These are phyloP conservation scores for Isichthys henryi DNA, from an alignment of 2,113 vertebrate species.

Conservation along the genomic window DNA sequence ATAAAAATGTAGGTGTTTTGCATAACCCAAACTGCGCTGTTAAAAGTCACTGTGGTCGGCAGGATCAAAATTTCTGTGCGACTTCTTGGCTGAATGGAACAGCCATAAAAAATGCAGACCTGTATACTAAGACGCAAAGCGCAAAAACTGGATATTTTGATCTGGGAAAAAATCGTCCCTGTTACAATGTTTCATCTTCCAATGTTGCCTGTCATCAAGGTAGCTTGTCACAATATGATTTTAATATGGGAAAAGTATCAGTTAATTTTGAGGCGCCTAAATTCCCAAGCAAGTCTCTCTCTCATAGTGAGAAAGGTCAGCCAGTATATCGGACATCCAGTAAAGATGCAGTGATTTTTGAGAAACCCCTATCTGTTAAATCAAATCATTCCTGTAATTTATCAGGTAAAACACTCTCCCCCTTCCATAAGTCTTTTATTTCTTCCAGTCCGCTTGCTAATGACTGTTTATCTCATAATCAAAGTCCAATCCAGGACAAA, in stretches of 20 bases:
- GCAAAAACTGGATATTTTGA: conserved; percentile 29
- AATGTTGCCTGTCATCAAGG: conserved; percentile 32
- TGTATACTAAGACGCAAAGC: conserved; percentile 26
- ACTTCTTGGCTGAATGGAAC: conserved; percentile 43
- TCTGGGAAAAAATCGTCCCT: conserved; percentile 36
- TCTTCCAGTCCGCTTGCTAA: conserved; percentile 43
- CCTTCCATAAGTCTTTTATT: conserved; percentile 48
- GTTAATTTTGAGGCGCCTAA: conserved; percentile 29
- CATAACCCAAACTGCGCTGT: conserved; percentile 38
- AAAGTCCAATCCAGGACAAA: conserved; percentile 43
- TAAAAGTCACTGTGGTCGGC: conserved; percentile 54
- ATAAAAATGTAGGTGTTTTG: conserved; percentile 53
- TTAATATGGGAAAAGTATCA: conserved; percentile 36
- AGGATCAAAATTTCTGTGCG: conserved; percentile 48
- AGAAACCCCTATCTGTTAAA: conserved; percentile 41
- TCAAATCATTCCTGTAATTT: conserved; percentile 29
- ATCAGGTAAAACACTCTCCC: conserved; percentile 44
- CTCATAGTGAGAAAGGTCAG: conserved; percentile 37
- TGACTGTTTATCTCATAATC: conserved; percentile 44
- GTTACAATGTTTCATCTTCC: conserved; percentile 26
- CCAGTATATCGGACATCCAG: conserved; percentile 40
- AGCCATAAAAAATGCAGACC: conserved; percentile 32
- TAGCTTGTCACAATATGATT: conserved; percentile 29
- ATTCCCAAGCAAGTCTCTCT: conserved; percentile 32
- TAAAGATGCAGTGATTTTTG: conserved; percentile 33